These are phyloP conservation scores for Heliconius hewitsoni DNA, from an alignment of 1,140 invertebrate species.

Conservation along the genomic window DNA sequence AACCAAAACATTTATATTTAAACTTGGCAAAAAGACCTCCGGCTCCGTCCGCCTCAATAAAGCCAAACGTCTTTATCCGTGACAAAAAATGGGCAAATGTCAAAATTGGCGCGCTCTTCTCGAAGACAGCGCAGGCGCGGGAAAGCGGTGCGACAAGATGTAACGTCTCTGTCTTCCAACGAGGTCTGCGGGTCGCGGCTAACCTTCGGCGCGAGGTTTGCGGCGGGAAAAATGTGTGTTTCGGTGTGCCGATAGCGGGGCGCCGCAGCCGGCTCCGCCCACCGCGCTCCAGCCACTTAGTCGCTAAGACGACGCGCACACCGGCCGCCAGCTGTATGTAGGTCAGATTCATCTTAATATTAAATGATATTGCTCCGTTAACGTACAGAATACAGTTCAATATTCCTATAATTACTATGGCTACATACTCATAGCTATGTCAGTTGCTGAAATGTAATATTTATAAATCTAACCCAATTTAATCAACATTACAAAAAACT, in stretches of 20 bases:
- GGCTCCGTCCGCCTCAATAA: neutral
- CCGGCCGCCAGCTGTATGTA: slow-evolving; percentile 38
- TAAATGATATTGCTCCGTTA: neutral
- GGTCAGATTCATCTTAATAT: slow-evolving; percentile 21
- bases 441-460: too few species aligned
- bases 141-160: slow-evolving; percentile 36
- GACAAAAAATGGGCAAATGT: slow-evolving; percentile 49
- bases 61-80: slow-evolving; percentile 29
- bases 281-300: slow-evolving; percentile 73
- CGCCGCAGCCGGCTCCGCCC: slow-evolving; percentile 68
- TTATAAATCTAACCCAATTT: too few species aligned
- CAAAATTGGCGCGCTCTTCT: slow-evolving; percentile 65
- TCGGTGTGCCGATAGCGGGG: slow-evolving; percentile 79
- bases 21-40: neutral
- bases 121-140: slow-evolving; percentile 58
- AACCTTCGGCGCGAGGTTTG: slow-evolving; percentile 79
- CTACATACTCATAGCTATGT: too few species aligned
- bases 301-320: slow-evolving; percentile 74
- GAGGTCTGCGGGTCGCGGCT: slow-evolving; percentile 79
- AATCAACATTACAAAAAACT: too few species aligned
- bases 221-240: slow-evolving; percentile 80
- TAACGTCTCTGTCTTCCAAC: slow-evolving; percentile 61
- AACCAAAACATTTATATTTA: neutral
- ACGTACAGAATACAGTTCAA: neutral
- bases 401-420: neutral